Percentiles rank a stretch among this genome's conserved stretches.
These are phyloP conservation scores for Pyrocoelia pectoralis DNA, from an alignment of 2,888 invertebrate genomes.

Conservation along the genomic window DNA sequence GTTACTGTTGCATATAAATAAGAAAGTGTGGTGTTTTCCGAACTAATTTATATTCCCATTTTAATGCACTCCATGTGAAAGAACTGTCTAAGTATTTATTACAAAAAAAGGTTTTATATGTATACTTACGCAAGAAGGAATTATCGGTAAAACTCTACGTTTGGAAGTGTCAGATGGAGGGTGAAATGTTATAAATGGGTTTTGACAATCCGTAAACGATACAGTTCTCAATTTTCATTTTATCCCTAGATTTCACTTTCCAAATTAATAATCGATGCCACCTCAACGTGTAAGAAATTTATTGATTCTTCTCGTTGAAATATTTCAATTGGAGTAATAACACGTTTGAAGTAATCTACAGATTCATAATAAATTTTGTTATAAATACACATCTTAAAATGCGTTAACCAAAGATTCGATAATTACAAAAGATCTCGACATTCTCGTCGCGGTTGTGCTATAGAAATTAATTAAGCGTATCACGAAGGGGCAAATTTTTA, in stretches of 20 bases:
- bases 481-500: slow-evolving; percentile 5
- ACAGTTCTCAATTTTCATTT: slow-evolving; percentile 1
- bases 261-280: background rate
- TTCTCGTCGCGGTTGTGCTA: background rate
- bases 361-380: background rate
- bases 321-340: background rate
- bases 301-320: background rate
- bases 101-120: no score
- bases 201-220: background rate
- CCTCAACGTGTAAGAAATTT: background rate
- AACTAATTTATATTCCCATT: no score
- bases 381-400: background rate
- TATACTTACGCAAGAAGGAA: background rate
- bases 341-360: background rate
- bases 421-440: background rate
- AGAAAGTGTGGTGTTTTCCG: no score
- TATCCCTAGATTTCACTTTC: background rate
- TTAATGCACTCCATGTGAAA: no score
- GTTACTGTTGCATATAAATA: no score
- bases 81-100: no score
- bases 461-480: slow-evolving; percentile 4
- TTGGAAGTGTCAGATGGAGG: background rate
- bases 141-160: background rate
- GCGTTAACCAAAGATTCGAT: background rate
- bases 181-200: slow-evolving; percentile 1